These are phyloP conservation scores for Pachycephala philippinensis DNA, from an alignment of 2,113 vertebrate species.

Conservation along the genomic window DNA sequence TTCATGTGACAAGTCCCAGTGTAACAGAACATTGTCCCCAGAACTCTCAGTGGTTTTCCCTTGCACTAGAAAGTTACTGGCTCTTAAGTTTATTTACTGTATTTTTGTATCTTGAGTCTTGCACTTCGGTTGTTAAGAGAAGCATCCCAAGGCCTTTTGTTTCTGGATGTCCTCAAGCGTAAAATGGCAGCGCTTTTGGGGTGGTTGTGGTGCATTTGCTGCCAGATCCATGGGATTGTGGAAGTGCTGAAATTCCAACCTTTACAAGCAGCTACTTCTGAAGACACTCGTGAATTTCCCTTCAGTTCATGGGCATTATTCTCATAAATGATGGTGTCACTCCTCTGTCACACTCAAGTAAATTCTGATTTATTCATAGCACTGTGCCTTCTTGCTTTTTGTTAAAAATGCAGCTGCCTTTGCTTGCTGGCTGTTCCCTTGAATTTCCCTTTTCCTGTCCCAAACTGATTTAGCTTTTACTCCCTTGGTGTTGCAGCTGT, in stretches of 20 bases:
- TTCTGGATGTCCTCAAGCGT: not conserved
- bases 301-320: not conserved
- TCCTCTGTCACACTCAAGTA: slow-evolving; percentile 16
- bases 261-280: not conserved
- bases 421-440: not conserved
- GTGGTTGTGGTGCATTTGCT: not conserved
- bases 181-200: not conserved
- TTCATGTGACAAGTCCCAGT: not conserved
- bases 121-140: not conserved
- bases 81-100: too few species aligned
- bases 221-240: not conserved
- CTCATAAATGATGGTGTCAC: slow-evolving; percentile 9
- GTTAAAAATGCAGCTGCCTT: slow-evolving; percentile 4
- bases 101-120: not conserved
- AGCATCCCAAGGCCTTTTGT: not conserved
- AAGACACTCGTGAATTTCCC: not conserved
- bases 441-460: slow-evolving; percentile 30
- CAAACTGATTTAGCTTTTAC: not conserved
- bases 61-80: not conserved
- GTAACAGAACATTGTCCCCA: not conserved
- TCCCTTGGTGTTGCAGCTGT: not conserved
- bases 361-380: slow-evolving; percentile 28
- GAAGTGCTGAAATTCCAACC: not conserved
- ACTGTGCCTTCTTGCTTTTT: not conserved
- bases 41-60: not conserved